These are phyloP conservation scores for Drosophila mercatorum DNA, from an alignment of 2,888 invertebrate genomes.

Conservation along the genomic window DNA sequence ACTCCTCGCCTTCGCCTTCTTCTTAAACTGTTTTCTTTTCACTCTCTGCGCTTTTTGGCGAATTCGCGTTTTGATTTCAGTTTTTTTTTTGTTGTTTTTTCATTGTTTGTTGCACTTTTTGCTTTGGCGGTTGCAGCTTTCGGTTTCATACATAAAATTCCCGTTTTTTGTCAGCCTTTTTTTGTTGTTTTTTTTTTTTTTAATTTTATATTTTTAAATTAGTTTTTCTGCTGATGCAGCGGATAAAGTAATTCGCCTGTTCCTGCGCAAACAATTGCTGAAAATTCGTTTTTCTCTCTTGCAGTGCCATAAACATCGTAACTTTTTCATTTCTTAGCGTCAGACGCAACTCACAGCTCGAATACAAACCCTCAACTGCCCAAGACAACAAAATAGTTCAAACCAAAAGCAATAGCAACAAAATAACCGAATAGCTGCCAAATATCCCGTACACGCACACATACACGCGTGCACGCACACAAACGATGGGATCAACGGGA, in stretches of 20 bases:
- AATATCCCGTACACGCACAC: constrained; percentile 11
- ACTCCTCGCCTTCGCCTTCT: constrained; percentile 15
- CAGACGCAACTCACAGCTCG: constrained; percentile 46
- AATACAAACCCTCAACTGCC: constrained; percentile 63
- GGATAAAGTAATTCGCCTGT: constrained; percentile 28
- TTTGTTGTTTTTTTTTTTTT: constrained; percentile 6
- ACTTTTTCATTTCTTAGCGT: constrained; percentile 32
- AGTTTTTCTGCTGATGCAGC: constrained; percentile 47
- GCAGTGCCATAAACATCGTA: constrained; percentile 67
- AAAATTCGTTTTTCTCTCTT: constrained; percentile 29
- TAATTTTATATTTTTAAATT: too few species aligned
- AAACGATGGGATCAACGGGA: constrained; percentile 69
- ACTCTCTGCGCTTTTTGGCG: constrained; percentile 45
- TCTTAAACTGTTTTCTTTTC: constrained; percentile 22
- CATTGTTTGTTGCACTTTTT: constrained; percentile 1
- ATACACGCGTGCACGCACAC: constrained; percentile 14
- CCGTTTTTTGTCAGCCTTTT: constrained; percentile 4
- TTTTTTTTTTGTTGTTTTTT: constrained; percentile 4
- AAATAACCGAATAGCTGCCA: constrained; percentile 62
- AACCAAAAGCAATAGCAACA: constrained; percentile 9
- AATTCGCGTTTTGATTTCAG: constrained; percentile 44
- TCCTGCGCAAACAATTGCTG: constrained; percentile 26
- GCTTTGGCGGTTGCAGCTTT: constrained; percentile 28
- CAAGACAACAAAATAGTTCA: constrained; percentile 22
- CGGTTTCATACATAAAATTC: constrained; percentile 34